Base-by-base conservation (phyloP, 2,113 vertebrate species). In the Pachypanchax playfairii region DNA sequence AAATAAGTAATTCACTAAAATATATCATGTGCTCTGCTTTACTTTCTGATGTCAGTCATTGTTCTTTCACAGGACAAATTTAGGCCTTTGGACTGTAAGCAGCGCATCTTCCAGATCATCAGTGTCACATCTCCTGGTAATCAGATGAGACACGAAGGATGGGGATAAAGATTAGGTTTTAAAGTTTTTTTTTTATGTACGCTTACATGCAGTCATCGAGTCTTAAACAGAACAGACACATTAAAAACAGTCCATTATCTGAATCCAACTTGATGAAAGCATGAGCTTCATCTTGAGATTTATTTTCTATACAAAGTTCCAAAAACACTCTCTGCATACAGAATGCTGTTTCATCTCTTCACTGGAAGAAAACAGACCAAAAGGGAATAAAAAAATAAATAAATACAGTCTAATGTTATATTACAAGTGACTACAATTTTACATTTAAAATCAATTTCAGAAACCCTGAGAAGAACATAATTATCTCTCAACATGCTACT, bases 371-470 rank as follows among this genome's bases (percentile, higher is more conserved):
- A 43, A 46, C 7, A 58, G 4, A 46, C 13, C 4, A 48, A 20
- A 49, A 14, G 38, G 7, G 2, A 50, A 28, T 43, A 53, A 31
- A 52, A 53, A 2, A 7, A 33, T 25, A n/a, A n/a, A n/a, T n/a
- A n/a, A n/a, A n/a, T n/a, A n/a, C n/a, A n/a, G n/a, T 22, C n/a
- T 49, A 31, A 47, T 22, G 43, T 42, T 56, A 41, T 61, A 18
- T 46, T 51, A 46, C 39, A 64, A 36, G 43, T 29, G 28, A 60
- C 36, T 35, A 29, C 25, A 38, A 63, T 68, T 56, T 49, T 36
- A 38, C 48, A 57, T 51, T 49, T 25, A 55, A n/a, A 48, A 77
- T 73, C 31, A 58, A 80, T 84, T 43, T 67, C 15, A 61, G 22
- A 22, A 52, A 25, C 35, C 43, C 38, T 64, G n/a, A 25, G 60